Base-by-base conservation (phyloP, 2,888 invertebrate species). In the Drosophila nigritarsus region DNA sequence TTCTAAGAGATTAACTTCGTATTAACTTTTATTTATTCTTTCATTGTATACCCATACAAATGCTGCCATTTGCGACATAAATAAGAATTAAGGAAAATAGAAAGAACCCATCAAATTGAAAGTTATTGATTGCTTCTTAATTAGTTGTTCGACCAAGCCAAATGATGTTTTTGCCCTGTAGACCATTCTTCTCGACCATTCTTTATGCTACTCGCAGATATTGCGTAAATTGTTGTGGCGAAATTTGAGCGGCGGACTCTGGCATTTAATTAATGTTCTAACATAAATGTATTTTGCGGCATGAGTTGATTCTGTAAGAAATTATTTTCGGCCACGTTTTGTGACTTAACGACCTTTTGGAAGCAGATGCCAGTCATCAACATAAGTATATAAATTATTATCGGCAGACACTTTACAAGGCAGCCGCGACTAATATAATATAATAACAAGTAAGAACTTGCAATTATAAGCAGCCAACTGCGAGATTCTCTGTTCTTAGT, bases 311-410 rank as follows among this genome's bases (percentile, higher is more conserved):
- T 65, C 24, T 86, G 78, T 77, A 80, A 75, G 66, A 71, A 71
- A 68, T 74, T 64, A 77, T 74, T 40, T 69, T 69, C 18, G 53
- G 55, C 63, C 64, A 65, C 61, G 63, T 65, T 68, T 69, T 68
- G 80, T 69, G 80, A 65, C 76, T 84, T 89, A 84, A 84, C 81
- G 89, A 89, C 82, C 87, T 89, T 89, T 83, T 58, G 18, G 56
- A 45, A 55, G 63, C 53, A 49, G 71, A 71, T 70, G 73, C 62
- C 66, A 63, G 67, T 80, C 76, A 60, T 62, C 60, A 65, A 42
- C 42, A 72, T 68, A 77, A 70, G 67, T 67, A 81, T 83, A 89
- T 87, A 89, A 86, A 84, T 84, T 75, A 86, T 67, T 83, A 83
- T 87, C 78, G 87, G 73, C 83, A 83, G 87, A 56, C 78, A 68